Conservation (phyloP, 2,797 vertebrate genomes). For the Adelosebastes latens region DNA sequence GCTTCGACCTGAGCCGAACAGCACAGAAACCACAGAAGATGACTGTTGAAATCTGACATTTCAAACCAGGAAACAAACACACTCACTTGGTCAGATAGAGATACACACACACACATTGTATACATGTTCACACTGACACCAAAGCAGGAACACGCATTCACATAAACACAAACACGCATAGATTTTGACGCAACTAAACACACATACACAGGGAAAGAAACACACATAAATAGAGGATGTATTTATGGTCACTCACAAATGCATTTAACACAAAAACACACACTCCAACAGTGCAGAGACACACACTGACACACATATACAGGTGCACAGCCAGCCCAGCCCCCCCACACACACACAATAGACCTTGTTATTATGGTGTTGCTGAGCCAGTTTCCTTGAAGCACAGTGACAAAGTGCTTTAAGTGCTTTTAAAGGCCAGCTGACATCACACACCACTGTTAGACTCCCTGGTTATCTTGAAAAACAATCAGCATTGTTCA, state of each 20-base stretch:
- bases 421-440: conserved; percentile 52
- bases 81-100: neutral
- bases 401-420: conserved; percentile 45
- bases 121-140: neutral
- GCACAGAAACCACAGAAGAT: conserved; percentile 51
- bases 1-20: conserved; percentile 33
- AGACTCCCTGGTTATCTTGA: conserved; percentile 20
- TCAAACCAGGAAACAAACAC: conserved; percentile 47
- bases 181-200: neutral
- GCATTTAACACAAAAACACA: neutral
- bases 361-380: conserved; percentile 18
- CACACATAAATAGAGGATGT: neutral
- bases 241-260: neutral
- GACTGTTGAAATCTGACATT: conserved; percentile 62
- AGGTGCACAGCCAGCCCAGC: neutral
- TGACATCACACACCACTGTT: conserved; percentile 19
- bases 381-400: conserved; percentile 46
- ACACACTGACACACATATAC: neutral
- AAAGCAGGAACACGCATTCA: neutral
- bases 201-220: neutral
- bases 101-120: neutral
- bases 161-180: neutral
- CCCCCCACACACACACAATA: neutral
- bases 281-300: neutral
- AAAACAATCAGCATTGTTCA: conserved; percentile 40